Evolutionary conservation across 2,797 vertebrate genomes (phyloP).

Genomic region (Tenualosa thibaudeaui): DNA sequence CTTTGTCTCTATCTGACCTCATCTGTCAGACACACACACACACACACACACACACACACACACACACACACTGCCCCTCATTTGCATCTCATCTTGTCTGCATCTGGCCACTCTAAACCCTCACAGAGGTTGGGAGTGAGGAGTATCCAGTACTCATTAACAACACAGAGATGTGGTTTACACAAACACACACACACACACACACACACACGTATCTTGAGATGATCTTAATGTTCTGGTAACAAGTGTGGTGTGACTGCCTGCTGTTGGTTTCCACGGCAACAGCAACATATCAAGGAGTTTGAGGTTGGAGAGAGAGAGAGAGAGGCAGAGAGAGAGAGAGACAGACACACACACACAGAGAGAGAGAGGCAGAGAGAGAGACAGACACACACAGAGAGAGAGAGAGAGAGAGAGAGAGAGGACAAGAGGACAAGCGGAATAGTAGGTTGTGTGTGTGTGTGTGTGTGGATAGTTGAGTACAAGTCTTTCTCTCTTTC

Average conservation of each 20-base stretch:
- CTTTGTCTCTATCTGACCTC: neutral
- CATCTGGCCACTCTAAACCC: neutral
- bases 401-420: no score
- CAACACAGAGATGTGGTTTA: neutral
- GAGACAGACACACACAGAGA: neutral
- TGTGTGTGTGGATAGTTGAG: no score
- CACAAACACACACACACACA: conserved; percentile 12
- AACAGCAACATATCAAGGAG: neutral
- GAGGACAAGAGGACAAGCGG: no score
- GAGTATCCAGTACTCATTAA: neutral
- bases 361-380: neutral
- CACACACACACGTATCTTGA: conserved; percentile 21
- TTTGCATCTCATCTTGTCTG: neutral
- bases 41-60: neutral
- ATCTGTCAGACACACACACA: neutral
- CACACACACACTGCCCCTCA: neutral
- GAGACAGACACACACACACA: no score
- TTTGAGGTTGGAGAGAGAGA: neutral
- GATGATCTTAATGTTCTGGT: no score
- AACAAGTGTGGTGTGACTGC: neutral
- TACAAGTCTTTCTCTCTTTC: no score
- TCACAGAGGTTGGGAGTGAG: neutral
- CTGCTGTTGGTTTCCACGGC: conserved; percentile 25
- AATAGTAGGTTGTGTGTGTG: no score
- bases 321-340: neutral